phyloP scores from a whole-genome alignment of 2,888 invertebrate species.

The Isoperla grammatica region DNA sequence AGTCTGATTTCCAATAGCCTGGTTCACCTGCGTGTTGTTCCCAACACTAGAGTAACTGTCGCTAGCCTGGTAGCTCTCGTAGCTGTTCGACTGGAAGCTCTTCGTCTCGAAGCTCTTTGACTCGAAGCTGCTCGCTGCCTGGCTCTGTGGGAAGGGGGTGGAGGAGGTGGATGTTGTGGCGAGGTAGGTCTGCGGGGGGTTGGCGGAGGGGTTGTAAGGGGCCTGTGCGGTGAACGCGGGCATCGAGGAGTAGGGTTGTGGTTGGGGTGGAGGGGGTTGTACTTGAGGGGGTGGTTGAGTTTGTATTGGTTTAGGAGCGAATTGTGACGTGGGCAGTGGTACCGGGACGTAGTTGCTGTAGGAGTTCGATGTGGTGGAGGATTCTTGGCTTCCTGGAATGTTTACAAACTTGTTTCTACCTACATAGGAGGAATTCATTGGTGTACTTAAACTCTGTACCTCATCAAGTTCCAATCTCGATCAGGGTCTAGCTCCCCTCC shows the following conservation, averaged over 20 bases:
- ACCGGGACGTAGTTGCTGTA: background rate
- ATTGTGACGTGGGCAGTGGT: background rate
- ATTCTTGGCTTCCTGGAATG: too few species aligned
- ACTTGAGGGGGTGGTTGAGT: background rate
- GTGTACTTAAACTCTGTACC: too few species aligned
- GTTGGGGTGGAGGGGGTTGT: slow-evolving; percentile 9
- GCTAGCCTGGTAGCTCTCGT: background rate
- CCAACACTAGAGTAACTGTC: too few species aligned
- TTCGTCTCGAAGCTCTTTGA: background rate
- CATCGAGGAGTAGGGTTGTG: background rate
- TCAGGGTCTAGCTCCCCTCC: too few species aligned
- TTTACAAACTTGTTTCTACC: too few species aligned
- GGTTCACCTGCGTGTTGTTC: too few species aligned
- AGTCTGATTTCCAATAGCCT: too few species aligned
- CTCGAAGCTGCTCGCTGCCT: background rate
- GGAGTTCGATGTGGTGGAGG: too few species aligned
- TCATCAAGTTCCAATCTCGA: too few species aligned
- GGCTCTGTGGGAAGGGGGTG: background rate
- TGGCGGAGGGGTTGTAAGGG: background rate
- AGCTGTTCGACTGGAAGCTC: slow-evolving; percentile 5
- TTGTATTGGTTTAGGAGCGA: slow-evolving; percentile 5
- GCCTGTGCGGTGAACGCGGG: slow-evolving; percentile 5
- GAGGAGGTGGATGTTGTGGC: slow-evolving; percentile 1
- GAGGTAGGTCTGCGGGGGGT: slow-evolving; percentile 10
- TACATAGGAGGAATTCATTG: too few species aligned